Evolutionary conservation across 2,113 vertebrate species (phyloP).

Genomic region (Vulpes ferrilata): DNA sequence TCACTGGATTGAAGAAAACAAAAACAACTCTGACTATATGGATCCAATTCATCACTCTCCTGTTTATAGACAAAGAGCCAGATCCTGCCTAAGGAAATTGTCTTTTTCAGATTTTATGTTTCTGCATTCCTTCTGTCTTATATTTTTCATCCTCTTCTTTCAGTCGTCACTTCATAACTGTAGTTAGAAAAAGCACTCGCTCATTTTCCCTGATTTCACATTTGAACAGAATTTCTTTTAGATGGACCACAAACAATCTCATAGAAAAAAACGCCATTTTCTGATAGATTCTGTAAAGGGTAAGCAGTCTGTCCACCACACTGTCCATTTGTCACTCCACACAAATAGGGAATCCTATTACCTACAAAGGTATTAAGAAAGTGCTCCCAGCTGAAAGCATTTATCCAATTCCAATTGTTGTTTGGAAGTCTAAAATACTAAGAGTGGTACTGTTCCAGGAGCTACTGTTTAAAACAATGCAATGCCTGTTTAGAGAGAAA

Average conservation of each 20-base stretch:
- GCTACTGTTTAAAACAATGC: slow-evolving; percentile 89
- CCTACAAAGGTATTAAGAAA: slow-evolving; percentile 87
- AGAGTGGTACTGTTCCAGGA: slow-evolving; percentile 78
- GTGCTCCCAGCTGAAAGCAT: slow-evolving; percentile 87
- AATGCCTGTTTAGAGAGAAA: slow-evolving; percentile 78
- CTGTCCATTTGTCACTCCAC: slow-evolving; percentile 62
- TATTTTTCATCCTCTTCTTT: not conserved
- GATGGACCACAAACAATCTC: not conserved
- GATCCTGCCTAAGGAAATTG: not conserved
- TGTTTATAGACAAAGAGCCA: not conserved
- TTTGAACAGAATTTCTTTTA: slow-evolving; percentile 58
- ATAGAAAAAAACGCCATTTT: not conserved
- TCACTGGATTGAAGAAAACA: slow-evolving; percentile 25
- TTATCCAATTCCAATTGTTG: slow-evolving; percentile 88
- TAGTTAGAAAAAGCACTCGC: not conserved
- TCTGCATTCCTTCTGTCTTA: not conserved
- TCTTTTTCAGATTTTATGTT: slow-evolving; percentile 15
- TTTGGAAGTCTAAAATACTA: slow-evolving; percentile 85
- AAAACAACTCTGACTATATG: not conserved
- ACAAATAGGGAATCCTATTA: slow-evolving; percentile 76
- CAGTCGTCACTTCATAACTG: not conserved
- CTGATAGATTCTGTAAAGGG: not conserved
- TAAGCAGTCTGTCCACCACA: not conserved
- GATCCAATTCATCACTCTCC: not conserved
- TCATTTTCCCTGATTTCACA: slow-evolving; percentile 49